These are phyloP conservation scores for Dastarcus helophoroides DNA, from an alignment of 2,888 invertebrate species.

Conservation along the genomic window DNA sequence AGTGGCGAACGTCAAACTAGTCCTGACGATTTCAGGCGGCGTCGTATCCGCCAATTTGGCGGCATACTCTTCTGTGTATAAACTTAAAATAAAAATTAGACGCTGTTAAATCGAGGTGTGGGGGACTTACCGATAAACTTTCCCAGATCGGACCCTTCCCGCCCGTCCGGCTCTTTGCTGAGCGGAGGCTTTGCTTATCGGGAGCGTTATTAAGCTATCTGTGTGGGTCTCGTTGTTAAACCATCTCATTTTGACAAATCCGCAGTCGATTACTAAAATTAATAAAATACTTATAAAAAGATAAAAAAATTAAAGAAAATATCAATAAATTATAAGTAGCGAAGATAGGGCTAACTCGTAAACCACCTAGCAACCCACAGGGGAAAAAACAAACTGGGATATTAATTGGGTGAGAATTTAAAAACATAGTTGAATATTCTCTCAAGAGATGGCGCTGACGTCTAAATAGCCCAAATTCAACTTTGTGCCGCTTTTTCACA, in stretches of 20 bases:
- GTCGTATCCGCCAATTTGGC: constrained; percentile 56
- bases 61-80: constrained; percentile 70
- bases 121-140: constrained; percentile 57
- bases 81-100: constrained; percentile 36
- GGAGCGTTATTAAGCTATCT: constrained; percentile 70
- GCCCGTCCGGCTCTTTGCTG: constrained; percentile 87
- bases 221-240: constrained; percentile 75
- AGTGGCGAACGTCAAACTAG: constrained; percentile 73
- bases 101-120: background rate
- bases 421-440: too few species aligned
- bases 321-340: too few species aligned
- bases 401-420: too few species aligned
- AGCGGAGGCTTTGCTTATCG: constrained; percentile 80
- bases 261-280: constrained; percentile 78
- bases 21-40: constrained; percentile 88
- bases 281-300: too few species aligned
- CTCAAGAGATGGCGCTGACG: too few species aligned
- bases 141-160: constrained; percentile 73
- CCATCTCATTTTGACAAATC: constrained; percentile 89
- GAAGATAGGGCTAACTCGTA: too few species aligned
- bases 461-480: too few species aligned
- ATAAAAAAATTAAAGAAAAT: too few species aligned
- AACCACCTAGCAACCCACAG: too few species aligned
- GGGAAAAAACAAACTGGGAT: too few species aligned
- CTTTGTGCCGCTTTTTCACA: too few species aligned